Conservation (phyloP, 1,140 invertebrate species). For the Euwallacea fornicatus region DNA sequence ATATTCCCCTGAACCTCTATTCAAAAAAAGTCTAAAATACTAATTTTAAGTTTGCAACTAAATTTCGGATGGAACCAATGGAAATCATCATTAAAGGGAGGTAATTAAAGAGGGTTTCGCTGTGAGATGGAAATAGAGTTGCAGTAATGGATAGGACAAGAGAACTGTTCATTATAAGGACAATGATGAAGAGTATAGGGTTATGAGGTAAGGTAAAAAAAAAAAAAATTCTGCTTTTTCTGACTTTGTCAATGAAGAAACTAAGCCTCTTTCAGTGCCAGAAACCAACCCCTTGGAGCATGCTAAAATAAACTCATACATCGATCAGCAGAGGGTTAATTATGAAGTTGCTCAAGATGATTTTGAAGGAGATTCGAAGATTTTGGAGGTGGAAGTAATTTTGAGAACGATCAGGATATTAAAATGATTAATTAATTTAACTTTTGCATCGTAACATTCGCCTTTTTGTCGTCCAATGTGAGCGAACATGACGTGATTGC, state of each 20-base stretch:
- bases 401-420: too few species aligned
- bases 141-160: slow-evolving; percentile 58
- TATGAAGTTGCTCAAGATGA: slow-evolving; percentile 40
- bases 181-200: slow-evolving; percentile 62
- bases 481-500: too few species aligned
- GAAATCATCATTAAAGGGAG: slow-evolving; percentile 53
- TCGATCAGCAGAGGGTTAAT: slow-evolving; percentile 30
- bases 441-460: too few species aligned
- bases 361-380: not conserved
- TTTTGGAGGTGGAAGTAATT: too few species aligned
- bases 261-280: slow-evolving; percentile 54
- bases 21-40: slow-evolving; percentile 35
- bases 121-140: slow-evolving; percentile 58
- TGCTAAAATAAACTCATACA: slow-evolving; percentile 48
- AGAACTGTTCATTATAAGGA: slow-evolving; percentile 60
- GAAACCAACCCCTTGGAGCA: slow-evolving; percentile 51
- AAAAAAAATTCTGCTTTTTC: not conserved
- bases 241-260: slow-evolving; percentile 49
- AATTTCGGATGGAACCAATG: slow-evolving; percentile 58
- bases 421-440: too few species aligned
- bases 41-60: slow-evolving; percentile 57
- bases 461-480: too few species aligned
- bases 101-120: slow-evolving; percentile 57
- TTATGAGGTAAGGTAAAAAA: slow-evolving; percentile 55
- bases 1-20: too few species aligned